Conservation (phyloP, 2,888 invertebrate genomes). For the Drosophila macrospina region DNA sequence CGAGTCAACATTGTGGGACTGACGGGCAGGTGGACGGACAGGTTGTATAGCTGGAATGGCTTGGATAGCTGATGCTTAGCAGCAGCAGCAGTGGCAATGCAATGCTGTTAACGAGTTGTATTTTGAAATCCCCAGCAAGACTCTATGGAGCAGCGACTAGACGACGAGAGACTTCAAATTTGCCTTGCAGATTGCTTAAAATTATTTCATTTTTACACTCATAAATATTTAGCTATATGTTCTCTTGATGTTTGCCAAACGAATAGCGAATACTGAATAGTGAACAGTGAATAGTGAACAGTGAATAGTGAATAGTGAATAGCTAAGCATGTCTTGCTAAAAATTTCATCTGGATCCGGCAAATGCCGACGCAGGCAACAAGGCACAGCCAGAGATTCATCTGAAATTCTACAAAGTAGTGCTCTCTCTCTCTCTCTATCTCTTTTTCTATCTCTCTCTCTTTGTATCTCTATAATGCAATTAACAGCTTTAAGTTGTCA, state of each 20-base stretch:
- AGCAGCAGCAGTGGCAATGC: neutral
- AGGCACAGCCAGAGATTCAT: neutral
- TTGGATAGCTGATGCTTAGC: neutral
- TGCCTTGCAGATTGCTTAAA: constrained; percentile 51
- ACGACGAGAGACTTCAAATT: constrained; percentile 30
- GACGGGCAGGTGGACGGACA: constrained; percentile 22
- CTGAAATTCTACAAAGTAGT: neutral
- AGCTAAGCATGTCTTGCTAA: neutral
- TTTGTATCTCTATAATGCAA: neutral
- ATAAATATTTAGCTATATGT: constrained; percentile 36
- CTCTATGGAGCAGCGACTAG: constrained; percentile 3
- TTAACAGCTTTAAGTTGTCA: neutral
- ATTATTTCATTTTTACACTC: constrained; percentile 24
- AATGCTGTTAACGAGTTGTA: constrained; percentile 49
- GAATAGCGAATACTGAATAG: constrained; percentile 17
- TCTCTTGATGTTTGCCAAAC: constrained; percentile 2
- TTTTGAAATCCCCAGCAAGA: constrained; percentile 24
- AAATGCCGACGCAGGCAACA: neutral
- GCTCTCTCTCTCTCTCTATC: neutral
- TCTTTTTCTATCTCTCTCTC: no score
- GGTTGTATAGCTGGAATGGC: neutral
- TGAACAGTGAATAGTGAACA: constrained; percentile 2
- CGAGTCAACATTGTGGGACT: constrained; percentile 23
- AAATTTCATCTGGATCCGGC: neutral
- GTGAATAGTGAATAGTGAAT: constrained; percentile 5